These are phyloP conservation scores for Noctuana brunneofusca DNA, from an alignment of 2,888 invertebrate species.

Conservation along the genomic window DNA sequence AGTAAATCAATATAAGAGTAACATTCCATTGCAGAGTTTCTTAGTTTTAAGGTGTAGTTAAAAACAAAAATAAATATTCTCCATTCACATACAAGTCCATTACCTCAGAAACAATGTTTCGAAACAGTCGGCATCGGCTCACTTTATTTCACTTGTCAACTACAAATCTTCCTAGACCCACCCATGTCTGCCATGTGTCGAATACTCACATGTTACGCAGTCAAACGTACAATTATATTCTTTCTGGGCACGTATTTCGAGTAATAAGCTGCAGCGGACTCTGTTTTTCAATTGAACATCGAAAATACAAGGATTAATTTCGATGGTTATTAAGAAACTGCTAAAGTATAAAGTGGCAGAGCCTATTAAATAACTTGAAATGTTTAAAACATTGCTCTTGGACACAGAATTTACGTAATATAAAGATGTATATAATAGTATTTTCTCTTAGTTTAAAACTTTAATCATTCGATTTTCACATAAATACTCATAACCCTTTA, in stretches of 20 bases:
- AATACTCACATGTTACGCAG: constrained; percentile 69
- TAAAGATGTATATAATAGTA: too few species aligned
- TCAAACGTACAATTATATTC: constrained; percentile 61
- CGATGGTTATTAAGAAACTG: too few species aligned
- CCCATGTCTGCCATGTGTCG: constrained; percentile 74
- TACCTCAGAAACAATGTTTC: constrained; percentile 39
- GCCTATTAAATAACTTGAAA: too few species aligned
- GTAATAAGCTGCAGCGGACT: constrained; percentile 44
- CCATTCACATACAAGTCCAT: constrained; percentile 19
- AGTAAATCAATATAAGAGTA: neutral
- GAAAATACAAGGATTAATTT: too few species aligned
- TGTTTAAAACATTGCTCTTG: too few species aligned
- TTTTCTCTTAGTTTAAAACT: too few species aligned
- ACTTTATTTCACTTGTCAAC: constrained; percentile 69
- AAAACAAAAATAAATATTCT: constrained; percentile 24
- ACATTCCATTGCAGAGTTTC: neutral
- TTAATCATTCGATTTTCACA: too few species aligned
- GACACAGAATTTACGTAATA: too few species aligned
- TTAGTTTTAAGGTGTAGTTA: neutral
- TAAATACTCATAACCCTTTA: too few species aligned
- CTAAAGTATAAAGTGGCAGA: too few species aligned
- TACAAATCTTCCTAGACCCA: constrained; percentile 76
- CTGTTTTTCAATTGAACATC: neutral
- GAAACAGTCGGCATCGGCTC: constrained; percentile 52
- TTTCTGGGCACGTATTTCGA: constrained; percentile 43